phyloP scores from a whole-genome alignment of 2,797 vertebrate genomes.

The Squalus acanthias region DNA sequence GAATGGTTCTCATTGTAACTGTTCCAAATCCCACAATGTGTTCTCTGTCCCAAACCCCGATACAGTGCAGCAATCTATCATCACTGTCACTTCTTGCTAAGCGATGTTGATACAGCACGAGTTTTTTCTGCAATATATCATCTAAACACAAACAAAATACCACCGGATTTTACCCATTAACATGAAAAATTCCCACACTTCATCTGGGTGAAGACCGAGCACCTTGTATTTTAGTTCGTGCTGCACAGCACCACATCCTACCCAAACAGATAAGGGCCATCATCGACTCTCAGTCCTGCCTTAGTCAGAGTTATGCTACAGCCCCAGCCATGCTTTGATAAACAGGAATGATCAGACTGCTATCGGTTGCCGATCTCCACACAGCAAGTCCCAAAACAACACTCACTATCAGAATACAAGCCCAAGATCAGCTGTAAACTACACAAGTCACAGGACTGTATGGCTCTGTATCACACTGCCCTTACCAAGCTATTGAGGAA shows the following conservation, averaged over 20 bases:
- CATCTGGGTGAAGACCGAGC: neutral
- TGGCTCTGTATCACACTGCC: neutral
- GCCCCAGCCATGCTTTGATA: neutral
- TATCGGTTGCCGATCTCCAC: neutral
- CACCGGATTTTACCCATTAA: neutral
- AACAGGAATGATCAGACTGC: neutral
- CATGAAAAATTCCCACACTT: neutral
- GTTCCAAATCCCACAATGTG: neutral
- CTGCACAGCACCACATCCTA: neutral
- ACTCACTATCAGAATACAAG: neutral
- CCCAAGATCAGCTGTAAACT: neutral
- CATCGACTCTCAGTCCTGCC: neutral
- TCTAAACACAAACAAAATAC: neutral
- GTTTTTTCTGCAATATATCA: neutral
- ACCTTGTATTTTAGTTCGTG: no score
- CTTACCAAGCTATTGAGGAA: neutral
- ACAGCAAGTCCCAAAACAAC: neutral
- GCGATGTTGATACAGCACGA: neutral
- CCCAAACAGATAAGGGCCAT: no score
- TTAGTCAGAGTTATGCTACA: neutral
- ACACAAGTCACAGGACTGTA: neutral
- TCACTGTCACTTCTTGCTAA: neutral
- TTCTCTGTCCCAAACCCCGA: neutral
- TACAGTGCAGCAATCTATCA: neutral
- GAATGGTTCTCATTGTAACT: neutral